Base-by-base conservation (phyloP, 2,797 vertebrate genomes). In the Bradypodion ventrale region DNA sequence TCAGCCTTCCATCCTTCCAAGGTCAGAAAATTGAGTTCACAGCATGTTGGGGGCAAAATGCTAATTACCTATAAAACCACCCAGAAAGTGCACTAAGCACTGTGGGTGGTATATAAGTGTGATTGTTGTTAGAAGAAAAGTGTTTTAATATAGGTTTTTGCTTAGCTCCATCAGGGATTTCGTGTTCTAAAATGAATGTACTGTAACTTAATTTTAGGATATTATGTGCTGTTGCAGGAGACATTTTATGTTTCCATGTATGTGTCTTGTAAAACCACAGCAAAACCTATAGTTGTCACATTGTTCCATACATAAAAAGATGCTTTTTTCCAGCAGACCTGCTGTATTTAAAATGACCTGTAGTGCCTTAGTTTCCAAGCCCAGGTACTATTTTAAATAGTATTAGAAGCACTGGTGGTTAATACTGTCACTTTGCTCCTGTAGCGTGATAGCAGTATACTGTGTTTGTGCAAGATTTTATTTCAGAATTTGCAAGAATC, bases 221-320 rank as follows among this genome's bases (percentile, higher is more conserved):
- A 16, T 52, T 46, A 29, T 37, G 13, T 63, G 32, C 32, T 9
- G 32, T 23, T 75, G 2, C 7, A 27, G 8, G 2, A 4, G 46
- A 8, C 21, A 7, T 32, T 8, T 37, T 49, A 32, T 72, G 66
- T 42, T 40, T 21, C 2, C 42, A 37, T 46, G 2, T 37, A 40
- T 13, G 5, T 3, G 8, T 15, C 0, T 13, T 23, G 59, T 21
- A n/a, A 40, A 52, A 29, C 46, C 16, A 21, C 2, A 29, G 25
- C 12, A 32, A 27, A 63, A 16, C 32, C 32, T 1, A 27, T 70
- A 40, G 37, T 21, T 62, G 15, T 6, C 1, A 0, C 0, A 1
- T 0, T 0, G 0, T 62, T 70, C n/a, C 27, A 35, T 69, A 8
- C 1, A 1, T 25, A 0, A 1, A 0, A 1, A 23, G 49, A 44